Evolutionary conservation across 1,140 invertebrate species (phyloP), one percentile per base, ranked within the genome.

Genomic region (Cataglyphis hispanica): DNA sequence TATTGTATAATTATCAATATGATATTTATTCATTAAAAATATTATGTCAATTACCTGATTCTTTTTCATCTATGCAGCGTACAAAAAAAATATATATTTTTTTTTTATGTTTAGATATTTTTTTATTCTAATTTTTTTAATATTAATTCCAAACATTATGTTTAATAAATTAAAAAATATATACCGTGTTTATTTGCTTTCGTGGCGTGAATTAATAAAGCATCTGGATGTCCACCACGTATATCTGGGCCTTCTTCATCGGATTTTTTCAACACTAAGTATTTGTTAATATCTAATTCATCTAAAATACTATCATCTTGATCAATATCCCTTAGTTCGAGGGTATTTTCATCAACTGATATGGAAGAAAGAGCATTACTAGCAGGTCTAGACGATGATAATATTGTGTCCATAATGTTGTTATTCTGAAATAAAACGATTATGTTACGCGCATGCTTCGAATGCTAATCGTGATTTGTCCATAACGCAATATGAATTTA

Each of bases 161-260:
- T 43, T 43, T 0, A 46, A 81, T 86, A 22, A 87, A 91, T 86
- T 46, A 86, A 85, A 78, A 75, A 75, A 60, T 70, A 67, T 75
- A 89, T 95, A 97, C 97, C 97, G 96, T 98, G 97, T 96, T 98
- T 98, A 92, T 97, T 98, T 74, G 98, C 97, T 95, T 98, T 98
- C 67, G 98, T 99, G 25, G 99, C 99, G 93, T 98, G 97, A 78
- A 99, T 98, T 83, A 99, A 97, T 34, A 99, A 96, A 2, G 98
- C 98, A 94, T 99, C 98, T 0, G 98, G 97, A 89, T 98, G 96
- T 50, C 98, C 99, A 10, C 98, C 98, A 72, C 98, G 96, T 56
- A 99, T 97, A 89, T 98, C 98, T 0, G 98, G 98, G 8, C 97
- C 97, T 84, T 98, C 98, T 92, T 98, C 98, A 25, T 97, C 96